Evolutionary conservation across 2,113 vertebrate genomes (phyloP).

Genomic region (Larimichthys crocea): DNA sequence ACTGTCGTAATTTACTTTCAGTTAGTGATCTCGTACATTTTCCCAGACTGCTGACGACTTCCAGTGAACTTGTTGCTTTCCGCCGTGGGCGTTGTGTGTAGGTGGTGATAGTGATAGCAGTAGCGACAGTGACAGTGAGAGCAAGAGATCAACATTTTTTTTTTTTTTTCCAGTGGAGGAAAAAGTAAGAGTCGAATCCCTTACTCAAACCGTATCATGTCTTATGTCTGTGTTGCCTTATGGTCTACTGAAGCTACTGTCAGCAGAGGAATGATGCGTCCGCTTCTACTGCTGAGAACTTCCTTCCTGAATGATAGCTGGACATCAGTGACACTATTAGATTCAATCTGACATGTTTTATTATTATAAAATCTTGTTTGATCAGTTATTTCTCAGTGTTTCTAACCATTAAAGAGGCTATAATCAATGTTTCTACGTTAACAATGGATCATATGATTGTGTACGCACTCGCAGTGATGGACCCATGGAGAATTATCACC

Average conservation of each 20-base stretch:
- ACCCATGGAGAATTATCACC: neutral
- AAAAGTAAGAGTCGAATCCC: conserved; percentile 35
- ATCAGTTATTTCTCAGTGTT: neutral
- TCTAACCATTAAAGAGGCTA: neutral
- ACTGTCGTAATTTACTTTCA: conserved; percentile 13
- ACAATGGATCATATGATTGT: neutral
- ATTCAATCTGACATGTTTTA: neutral
- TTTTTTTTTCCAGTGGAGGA: conserved; percentile 2
- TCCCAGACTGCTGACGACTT: conserved; percentile 15
- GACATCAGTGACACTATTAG: conserved; percentile 17
- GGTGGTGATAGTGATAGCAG: conserved; percentile 29
- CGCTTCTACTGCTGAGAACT: conserved; percentile 26
- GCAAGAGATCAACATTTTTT: conserved; percentile 45
- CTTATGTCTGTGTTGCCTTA: conserved; percentile 38
- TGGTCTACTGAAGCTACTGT: conserved; percentile 35
- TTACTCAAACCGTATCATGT: conserved; percentile 43
- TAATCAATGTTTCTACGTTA: neutral
- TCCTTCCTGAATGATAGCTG: conserved; percentile 18
- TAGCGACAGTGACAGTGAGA: conserved; percentile 31
- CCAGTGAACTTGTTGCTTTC: conserved; percentile 46
- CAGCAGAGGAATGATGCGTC: conserved; percentile 45
- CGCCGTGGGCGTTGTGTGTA: conserved; percentile 29
- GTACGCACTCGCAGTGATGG: neutral
- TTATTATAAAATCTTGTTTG: neutral
- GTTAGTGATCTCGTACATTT: conserved; percentile 35